Conservation (phyloP, 2,888 invertebrate species). For the Dermolepida albohirtum region DNA sequence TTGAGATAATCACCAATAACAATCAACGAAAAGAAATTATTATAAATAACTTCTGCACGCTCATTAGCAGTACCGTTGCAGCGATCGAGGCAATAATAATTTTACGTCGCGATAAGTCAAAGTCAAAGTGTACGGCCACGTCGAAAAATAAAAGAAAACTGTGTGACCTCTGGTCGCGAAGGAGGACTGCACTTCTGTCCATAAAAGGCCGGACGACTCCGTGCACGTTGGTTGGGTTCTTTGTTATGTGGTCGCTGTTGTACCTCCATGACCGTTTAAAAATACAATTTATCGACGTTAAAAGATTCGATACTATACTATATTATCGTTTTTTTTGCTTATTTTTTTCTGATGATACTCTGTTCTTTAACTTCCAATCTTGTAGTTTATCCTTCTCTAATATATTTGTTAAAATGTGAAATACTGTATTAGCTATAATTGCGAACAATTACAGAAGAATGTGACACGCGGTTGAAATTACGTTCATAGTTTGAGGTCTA, state of each 20-base stretch:
- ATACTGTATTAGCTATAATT: slow-evolving; percentile 1
- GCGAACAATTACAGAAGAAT: slow-evolving; percentile 27
- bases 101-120: slow-evolving; percentile 11
- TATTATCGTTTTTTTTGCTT: slow-evolving; percentile 4
- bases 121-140: slow-evolving; percentile 18
- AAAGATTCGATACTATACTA: neutral
- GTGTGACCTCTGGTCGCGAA: slow-evolving; percentile 34
- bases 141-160: slow-evolving; percentile 25
- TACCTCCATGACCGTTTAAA: slow-evolving; percentile 32
- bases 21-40: neutral
- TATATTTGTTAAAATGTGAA: neutral
- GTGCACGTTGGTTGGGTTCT: slow-evolving; percentile 34
- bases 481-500: neutral
- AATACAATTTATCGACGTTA: slow-evolving; percentile 25
- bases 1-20: neutral
- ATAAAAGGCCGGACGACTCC: slow-evolving; percentile 34
- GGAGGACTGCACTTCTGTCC: slow-evolving; percentile 33
- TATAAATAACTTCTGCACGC: slow-evolving; percentile 1
- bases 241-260: slow-evolving; percentile 27
- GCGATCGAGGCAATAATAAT: slow-evolving; percentile 7
- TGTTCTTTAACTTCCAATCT: neutral
- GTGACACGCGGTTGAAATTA: neutral
- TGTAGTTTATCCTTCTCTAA: neutral
- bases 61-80: slow-evolving; percentile 17
- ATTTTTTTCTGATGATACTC: neutral